These are phyloP conservation scores for Eueides isabella DNA, from an alignment of 1,140 invertebrate genomes.

Conservation along the genomic window DNA sequence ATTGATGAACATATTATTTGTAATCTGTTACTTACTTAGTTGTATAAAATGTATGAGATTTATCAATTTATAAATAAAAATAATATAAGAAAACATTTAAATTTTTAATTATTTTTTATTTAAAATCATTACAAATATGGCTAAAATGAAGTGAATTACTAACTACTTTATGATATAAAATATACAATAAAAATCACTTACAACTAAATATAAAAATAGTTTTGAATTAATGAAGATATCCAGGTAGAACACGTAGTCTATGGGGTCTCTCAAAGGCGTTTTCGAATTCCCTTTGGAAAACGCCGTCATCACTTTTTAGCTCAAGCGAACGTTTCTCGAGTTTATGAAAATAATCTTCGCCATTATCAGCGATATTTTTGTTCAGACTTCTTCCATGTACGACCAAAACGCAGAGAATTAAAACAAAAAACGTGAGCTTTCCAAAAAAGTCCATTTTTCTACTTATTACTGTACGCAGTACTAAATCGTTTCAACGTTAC, in stretches of 20 bases:
- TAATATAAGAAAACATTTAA: neutral
- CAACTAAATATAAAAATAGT: neutral
- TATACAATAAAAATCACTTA: neutral
- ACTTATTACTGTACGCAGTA: neutral
- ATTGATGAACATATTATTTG: constrained; percentile 72
- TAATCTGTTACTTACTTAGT: constrained; percentile 63
- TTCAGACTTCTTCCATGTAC: neutral
- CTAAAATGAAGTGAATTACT: neutral
- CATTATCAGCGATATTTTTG: neutral
- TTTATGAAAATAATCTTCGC: constrained; percentile 30
- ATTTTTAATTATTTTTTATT: neutral
- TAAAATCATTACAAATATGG: neutral
- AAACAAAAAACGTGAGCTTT: constrained; percentile 28
- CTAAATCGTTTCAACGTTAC: neutral
- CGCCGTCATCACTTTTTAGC: constrained; percentile 38
- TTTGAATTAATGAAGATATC: constrained; percentile 57
- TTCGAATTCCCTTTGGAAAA: constrained; percentile 46
- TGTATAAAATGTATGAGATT: constrained; percentile 49
- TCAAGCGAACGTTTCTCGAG: constrained; percentile 37
- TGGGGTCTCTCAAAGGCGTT: constrained; percentile 55
- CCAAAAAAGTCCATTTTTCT: constrained; percentile 22
- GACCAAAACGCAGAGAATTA: constrained; percentile 19
- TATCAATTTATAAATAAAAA: constrained; percentile 50
- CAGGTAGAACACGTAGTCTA: constrained; percentile 60
- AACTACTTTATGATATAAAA: too few relatives aligned